Percentiles rank a stretch among this genome's conserved stretches.
phyloP scores from a whole-genome alignment of 1,140 invertebrate genomes.

The Semibalanus balanoides region DNA sequence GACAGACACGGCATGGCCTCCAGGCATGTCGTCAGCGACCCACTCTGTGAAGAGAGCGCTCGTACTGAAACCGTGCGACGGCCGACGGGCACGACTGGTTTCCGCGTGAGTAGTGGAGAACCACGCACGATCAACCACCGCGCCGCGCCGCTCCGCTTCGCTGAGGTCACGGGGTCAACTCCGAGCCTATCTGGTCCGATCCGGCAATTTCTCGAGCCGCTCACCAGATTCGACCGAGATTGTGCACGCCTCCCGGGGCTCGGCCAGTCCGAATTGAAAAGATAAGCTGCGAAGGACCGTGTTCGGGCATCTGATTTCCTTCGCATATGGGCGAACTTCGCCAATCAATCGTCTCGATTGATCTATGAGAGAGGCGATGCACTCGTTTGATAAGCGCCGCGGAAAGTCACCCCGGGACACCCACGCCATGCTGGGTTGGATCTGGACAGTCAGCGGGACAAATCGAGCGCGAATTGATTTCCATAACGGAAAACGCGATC shows the following conservation, averaged over 20 bases:
- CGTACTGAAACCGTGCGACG: no score
- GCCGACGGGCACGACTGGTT: no score
- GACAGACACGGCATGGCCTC: no score
- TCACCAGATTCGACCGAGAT: neutral
- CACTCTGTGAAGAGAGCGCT: no score
- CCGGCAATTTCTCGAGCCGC: neutral
- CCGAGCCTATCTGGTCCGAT: neutral
- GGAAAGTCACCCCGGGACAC: neutral
- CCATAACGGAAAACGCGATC: no score
- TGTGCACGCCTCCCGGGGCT: neutral
- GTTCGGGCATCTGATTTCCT: neutral
- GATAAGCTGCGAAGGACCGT: neutral
- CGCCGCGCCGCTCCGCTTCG: neutral
- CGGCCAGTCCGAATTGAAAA: neutral
- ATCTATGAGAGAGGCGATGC: neutral
- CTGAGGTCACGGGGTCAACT: neutral
- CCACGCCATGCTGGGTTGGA: neutral
- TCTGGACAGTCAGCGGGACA: neutral
- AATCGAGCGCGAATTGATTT: no score
- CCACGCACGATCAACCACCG: no score
- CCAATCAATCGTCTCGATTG: neutral
- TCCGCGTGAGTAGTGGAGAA: neutral
- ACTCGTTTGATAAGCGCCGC: neutral
- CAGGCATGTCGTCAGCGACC: no score
- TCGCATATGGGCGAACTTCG: neutral